These are phyloP conservation scores for Nycticryphes semicollaris DNA, from an alignment of 2,113 vertebrate species.

Conservation along the genomic window DNA sequence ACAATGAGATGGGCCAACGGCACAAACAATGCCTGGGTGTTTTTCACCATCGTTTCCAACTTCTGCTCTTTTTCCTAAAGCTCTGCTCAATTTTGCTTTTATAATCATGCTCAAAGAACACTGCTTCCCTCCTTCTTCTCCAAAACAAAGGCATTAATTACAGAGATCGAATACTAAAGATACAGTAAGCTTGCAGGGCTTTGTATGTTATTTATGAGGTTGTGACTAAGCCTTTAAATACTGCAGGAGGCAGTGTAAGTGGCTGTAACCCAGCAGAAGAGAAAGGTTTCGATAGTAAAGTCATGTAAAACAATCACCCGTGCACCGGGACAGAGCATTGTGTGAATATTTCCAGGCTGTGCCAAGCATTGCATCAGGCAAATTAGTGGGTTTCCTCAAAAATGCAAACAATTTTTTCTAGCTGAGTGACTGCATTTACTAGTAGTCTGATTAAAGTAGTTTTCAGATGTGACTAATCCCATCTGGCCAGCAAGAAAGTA, in stretches of 20 bases:
- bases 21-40: not conserved
- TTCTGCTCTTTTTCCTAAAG: not conserved
- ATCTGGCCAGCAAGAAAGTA: not conserved
- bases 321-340: not conserved
- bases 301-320: not conserved
- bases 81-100: not conserved
- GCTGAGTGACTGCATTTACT: not conserved
- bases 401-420: not conserved
- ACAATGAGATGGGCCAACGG: not conserved
- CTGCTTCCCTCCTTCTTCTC: not conserved
- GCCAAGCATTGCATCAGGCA: not conserved
- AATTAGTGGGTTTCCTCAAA: not conserved
- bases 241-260: not conserved
- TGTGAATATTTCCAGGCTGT: not conserved
- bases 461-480: not conserved
- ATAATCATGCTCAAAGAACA: not conserved
- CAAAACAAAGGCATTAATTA: not conserved
- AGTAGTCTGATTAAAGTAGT: not conserved
- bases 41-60: not conserved
- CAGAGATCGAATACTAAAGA: slow-evolving; percentile 4
- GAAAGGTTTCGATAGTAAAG: not conserved
- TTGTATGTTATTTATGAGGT: not conserved
- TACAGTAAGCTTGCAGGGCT: not conserved
- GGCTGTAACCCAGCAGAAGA: not conserved
- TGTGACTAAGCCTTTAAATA: slow-evolving; percentile 19